Conservation (phyloP, 2,888 invertebrate genomes). For the Lypha dubia region DNA sequence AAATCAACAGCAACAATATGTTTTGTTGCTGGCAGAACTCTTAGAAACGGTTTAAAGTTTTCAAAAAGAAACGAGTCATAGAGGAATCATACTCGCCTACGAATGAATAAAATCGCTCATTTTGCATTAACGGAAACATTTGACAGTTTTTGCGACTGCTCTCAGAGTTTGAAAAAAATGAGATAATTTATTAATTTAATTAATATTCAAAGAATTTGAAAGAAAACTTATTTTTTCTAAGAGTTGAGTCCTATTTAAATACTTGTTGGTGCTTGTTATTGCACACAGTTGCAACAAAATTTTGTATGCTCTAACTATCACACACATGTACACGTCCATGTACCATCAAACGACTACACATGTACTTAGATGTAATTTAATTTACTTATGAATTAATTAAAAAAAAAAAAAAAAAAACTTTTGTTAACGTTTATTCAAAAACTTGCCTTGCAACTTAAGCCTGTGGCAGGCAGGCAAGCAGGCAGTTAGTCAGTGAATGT, state of each 20-base stretch:
- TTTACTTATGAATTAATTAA: conserved; percentile 65
- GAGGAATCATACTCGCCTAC: not conserved
- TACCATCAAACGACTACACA: not conserved
- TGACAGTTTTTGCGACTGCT: too few relatives aligned
- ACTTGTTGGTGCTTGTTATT: not conserved
- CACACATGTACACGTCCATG: not conserved
- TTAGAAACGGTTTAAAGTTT: conserved; percentile 30
- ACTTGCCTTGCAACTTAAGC: conserved; percentile 43
- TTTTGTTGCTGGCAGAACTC: conserved; percentile 14
- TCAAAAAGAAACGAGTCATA: conserved; percentile 4
- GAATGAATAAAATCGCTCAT: not conserved
- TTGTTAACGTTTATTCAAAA: conserved; percentile 50
- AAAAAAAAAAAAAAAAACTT: conserved; percentile 64
- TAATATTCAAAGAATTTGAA: not conserved
- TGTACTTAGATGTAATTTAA: conserved; percentile 45
- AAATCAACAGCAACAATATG: not conserved
- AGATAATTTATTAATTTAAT: too few relatives aligned
- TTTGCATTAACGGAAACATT: too few relatives aligned
- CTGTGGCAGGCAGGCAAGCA: conserved; percentile 26
- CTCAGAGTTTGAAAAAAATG: too few relatives aligned
- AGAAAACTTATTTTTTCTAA: not conserved
- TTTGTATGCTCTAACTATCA: not conserved
- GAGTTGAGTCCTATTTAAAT: not conserved
- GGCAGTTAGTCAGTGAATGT: too few relatives aligned
- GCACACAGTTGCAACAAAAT: not conserved